Conservation (phyloP, 1,140 invertebrate genomes). For the Tenebrio molitor region DNA sequence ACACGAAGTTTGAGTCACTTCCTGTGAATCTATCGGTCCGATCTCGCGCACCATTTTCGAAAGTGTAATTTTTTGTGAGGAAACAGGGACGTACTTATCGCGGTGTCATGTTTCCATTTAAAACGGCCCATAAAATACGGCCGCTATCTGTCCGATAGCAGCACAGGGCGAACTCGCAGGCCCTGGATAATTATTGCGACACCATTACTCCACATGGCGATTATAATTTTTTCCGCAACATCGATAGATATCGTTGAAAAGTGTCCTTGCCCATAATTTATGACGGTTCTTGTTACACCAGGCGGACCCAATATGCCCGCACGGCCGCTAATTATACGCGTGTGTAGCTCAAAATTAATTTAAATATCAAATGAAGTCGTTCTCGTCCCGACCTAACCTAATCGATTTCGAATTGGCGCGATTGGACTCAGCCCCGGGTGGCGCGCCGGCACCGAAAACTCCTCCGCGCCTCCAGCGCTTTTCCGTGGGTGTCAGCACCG, state of each 20-base stretch:
- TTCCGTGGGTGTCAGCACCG: conserved; percentile 36
- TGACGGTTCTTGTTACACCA: conserved; percentile 14
- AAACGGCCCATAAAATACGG: conserved; percentile 9
- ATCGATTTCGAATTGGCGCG: neutral
- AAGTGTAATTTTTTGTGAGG: no score
- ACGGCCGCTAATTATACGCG: conserved; percentile 4
- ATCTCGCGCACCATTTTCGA: no score
- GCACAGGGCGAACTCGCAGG: conserved; percentile 14
- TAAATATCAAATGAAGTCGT: conserved; percentile 14
- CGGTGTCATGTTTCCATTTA: neutral
- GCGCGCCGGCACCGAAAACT: no score
- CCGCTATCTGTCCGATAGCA: conserved; percentile 10
- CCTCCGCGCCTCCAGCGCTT: no score
- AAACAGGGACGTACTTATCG: no score
- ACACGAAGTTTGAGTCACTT: no score
- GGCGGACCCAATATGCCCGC: conserved; percentile 2
- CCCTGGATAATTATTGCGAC: neutral
- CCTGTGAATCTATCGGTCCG: no score
- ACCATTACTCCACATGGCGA: conserved; percentile 19
- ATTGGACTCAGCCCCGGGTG: no score
- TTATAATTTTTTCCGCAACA: conserved; percentile 13
- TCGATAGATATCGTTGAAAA: neutral
- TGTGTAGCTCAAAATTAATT: conserved; percentile 21
- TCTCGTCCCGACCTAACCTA: conserved; percentile 15
- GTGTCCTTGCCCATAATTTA: neutral